Percentiles rank a stretch among this genome's conserved stretches.
Conservation (phyloP, 2,797 vertebrate genomes). For the Yasuhikotakia modesta region DNA sequence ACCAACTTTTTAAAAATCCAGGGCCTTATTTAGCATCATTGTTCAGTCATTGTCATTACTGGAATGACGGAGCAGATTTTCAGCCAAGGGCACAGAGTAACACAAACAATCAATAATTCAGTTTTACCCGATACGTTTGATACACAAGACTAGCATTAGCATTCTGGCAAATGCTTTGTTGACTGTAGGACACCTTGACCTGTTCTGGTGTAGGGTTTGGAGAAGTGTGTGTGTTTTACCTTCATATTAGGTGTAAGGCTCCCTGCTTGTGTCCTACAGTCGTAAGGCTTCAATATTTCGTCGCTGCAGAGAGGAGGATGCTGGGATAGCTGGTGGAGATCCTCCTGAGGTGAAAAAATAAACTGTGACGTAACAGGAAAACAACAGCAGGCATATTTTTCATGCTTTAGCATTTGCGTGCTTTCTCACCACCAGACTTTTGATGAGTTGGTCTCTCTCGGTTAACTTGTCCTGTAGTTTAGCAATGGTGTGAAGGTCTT, state of each 20-base stretch:
- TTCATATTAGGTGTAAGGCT: conserved; percentile 86
- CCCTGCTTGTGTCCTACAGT: conserved; percentile 82
- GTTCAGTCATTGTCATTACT: neutral
- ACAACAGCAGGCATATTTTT: conserved; percentile 30
- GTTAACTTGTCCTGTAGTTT: conserved; percentile 86
- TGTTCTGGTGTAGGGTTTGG: neutral
- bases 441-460: conserved; percentile 89
- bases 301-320: conserved; percentile 77
- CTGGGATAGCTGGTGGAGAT: conserved; percentile 85
- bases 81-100: neutral
- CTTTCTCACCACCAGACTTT: conserved; percentile 88
- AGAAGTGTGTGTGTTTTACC: conserved; percentile 72
- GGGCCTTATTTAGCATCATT: neutral
- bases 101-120: conserved; percentile 9
- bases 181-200: conserved; percentile 2
- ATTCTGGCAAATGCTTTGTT: neutral
- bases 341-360: conserved; percentile 76
- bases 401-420: neutral
- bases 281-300: conserved; percentile 82
- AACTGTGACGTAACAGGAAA: neutral
- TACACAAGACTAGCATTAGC: neutral
- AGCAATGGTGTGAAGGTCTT: conserved; percentile 83
- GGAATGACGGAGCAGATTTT: conserved; percentile 27
- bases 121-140: neutral
- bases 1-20: neutral